A percentile compares a stretch with the other conserved stretches of the same genome.
phyloP scores from a whole-genome alignment of 2,113 vertebrate species.

The Microtus pennsylvanicus region DNA sequence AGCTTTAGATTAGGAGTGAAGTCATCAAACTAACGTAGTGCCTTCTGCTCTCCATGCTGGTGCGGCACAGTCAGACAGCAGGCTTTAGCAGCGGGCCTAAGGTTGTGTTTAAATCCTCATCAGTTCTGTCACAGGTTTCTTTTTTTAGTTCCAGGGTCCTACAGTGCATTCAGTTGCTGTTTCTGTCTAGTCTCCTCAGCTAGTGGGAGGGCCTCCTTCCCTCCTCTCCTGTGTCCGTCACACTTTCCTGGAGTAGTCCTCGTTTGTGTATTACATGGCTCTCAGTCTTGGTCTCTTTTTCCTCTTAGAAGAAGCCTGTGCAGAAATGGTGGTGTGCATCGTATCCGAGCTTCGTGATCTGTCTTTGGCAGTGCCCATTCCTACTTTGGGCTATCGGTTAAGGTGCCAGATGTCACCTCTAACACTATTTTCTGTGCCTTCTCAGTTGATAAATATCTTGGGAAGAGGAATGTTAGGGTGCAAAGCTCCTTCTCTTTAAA shows the following conservation, averaged over 20 bases:
- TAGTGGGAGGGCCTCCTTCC: background rate
- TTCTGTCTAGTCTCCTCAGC: background rate
- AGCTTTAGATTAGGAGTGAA: background rate
- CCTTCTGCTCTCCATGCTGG: background rate
- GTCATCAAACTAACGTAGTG: background rate
- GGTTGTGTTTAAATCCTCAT: background rate
- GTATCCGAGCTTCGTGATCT: background rate
- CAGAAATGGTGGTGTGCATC: background rate
- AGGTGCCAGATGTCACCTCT: background rate
- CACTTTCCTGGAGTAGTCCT: background rate
- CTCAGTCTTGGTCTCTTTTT: background rate
- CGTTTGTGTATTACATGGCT: background rate
- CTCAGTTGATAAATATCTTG: background rate
- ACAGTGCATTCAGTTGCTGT: background rate
- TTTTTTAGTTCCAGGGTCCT: background rate
- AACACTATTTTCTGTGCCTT: background rate
- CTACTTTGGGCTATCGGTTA: background rate
- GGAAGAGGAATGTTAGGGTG: background rate
- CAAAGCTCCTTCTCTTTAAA: conserved; percentile 14
- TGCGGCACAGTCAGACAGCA: background rate
- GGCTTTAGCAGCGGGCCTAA: background rate
- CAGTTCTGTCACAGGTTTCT: background rate
- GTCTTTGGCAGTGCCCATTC: background rate
- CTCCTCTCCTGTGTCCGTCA: background rate
- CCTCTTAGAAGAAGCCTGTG: background rate